Evolutionary conservation across 2,113 vertebrate species (phyloP).

Genomic region (Sula dactylatra): DNA sequence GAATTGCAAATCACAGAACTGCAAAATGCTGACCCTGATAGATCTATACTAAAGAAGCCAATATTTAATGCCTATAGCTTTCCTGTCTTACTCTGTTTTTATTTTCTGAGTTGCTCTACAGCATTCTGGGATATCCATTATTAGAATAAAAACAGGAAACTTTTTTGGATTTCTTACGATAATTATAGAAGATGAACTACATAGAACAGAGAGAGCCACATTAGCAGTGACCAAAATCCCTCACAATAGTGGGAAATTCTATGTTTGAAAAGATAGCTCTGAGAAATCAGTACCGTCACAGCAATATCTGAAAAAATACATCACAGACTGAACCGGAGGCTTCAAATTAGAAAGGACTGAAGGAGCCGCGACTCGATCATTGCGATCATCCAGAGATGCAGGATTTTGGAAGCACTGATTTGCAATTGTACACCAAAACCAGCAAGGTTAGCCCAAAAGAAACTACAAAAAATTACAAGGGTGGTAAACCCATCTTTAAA

Average conservation of each 20-base stretch:
- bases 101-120: neutral
- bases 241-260: neutral
- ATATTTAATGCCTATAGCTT: neutral
- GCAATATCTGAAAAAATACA: neutral
- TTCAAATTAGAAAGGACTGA: neutral
- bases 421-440: neutral
- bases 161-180: neutral
- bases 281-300: neutral
- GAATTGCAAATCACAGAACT: neutral
- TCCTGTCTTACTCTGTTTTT: neutral
- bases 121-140: neutral
- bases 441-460: neutral
- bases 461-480: neutral
- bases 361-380: rapidly evolving
- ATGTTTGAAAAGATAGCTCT: neutral
- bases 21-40: neutral
- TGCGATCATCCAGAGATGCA: neutral
- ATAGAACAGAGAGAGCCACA: neutral
- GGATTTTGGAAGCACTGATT: neutral
- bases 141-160: neutral
- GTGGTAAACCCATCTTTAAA: neutral
- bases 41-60: neutral
- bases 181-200: neutral
- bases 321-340: neutral
- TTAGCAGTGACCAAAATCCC: rapidly evolving